These are phyloP conservation scores for Pteruthius melanotis DNA, from an alignment of 2,113 vertebrate genomes.

Conservation along the genomic window DNA sequence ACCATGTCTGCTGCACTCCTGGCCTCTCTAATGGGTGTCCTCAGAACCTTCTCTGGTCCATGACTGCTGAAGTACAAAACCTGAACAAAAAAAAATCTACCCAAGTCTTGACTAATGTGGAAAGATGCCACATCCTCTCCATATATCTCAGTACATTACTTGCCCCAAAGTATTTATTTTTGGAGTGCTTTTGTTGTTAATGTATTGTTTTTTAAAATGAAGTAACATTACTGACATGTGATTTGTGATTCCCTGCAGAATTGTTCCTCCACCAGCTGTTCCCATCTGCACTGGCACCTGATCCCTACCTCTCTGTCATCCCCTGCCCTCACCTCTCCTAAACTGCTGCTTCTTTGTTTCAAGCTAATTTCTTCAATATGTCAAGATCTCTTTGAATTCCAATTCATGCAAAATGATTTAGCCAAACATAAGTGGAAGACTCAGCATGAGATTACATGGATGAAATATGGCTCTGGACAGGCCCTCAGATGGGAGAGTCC, in stretches of 20 bases:
- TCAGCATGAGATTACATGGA: fast-evolving
- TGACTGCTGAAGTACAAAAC: neutral
- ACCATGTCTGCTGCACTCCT: neutral
- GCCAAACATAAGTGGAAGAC: neutral
- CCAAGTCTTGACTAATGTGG: neutral
- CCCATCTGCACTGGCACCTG: fast-evolving
- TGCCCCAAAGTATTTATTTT: neutral
- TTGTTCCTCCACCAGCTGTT: neutral
- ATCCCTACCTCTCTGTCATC: neutral
- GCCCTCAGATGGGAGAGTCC: neutral
- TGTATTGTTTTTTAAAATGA: neutral
- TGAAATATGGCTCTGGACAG: neutral
- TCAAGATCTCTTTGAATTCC: neutral
- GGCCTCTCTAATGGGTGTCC: neutral
- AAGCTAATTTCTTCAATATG: neutral
- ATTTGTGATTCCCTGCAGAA: neutral
- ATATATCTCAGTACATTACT: neutral
- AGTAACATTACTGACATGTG: neutral
- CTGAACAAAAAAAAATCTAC: neutral
- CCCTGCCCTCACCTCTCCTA: neutral
- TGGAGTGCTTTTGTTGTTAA: neutral
- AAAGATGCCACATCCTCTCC: neutral
- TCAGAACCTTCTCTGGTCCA: neutral
- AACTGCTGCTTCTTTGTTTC: neutral
- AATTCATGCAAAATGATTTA: neutral